Conservation (phyloP, 1,140 invertebrate species). For the Asbolus verrucosus region DNA sequence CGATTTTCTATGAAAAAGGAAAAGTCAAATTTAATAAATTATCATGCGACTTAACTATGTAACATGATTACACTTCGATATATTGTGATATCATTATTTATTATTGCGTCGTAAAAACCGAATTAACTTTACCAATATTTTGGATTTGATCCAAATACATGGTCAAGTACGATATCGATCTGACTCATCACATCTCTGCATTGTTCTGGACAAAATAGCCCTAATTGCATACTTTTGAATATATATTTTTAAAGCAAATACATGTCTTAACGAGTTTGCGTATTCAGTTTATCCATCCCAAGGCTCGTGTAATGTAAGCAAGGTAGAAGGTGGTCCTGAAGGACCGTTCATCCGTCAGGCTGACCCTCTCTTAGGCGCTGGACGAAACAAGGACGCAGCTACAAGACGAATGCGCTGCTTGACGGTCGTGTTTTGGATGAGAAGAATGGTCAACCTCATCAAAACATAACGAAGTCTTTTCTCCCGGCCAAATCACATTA, state of each 20-base stretch:
- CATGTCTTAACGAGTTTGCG: conserved; percentile 43
- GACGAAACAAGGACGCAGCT: conserved; percentile 15
- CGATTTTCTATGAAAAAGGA: no score
- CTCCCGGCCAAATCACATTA: conserved; percentile 62
- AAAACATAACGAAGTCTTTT: conserved; percentile 63
- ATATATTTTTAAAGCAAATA: conserved; percentile 45
- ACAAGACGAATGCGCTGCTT: neutral
- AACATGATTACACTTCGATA: no score
- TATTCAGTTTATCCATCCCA: conserved; percentile 43
- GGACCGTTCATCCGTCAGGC: neutral
- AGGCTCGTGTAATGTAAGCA: conserved; percentile 44
- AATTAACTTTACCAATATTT: no score
- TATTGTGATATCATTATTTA: no score
- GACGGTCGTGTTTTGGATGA: conserved; percentile 44
- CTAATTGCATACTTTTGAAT: conserved; percentile 44
- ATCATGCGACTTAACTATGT: no score
- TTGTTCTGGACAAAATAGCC: conserved; percentile 15
- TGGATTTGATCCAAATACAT: no score
- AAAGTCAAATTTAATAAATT: no score
- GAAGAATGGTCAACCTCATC: conserved; percentile 62
- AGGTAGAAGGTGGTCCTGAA: conserved; percentile 21
- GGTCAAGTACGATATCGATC: neutral
- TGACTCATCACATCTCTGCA: neutral
- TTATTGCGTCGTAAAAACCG: no score
- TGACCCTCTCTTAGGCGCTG: neutral